Evolutionary conservation across 23 tunicate genomes (phyloP).

Genomic region (Phallusia fumigata): DNA sequence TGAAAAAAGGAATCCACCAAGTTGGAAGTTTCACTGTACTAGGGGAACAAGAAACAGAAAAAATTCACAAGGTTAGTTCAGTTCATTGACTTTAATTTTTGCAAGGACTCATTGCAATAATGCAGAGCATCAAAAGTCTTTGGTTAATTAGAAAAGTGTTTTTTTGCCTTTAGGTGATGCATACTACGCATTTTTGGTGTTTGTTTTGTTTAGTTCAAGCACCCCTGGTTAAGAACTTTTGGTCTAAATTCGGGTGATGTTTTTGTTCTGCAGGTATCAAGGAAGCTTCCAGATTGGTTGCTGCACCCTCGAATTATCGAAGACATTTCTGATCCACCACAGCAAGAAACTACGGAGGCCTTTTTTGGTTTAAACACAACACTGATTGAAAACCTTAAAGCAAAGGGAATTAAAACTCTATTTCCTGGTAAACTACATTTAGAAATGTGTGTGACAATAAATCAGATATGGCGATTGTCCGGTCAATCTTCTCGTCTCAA

Average conservation of each 20-base stretch:
- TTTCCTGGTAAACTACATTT: constrained; percentile 51
- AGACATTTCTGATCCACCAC: not conserved
- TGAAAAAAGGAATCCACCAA: constrained; percentile 13
- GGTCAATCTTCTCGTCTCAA: too few relatives aligned
- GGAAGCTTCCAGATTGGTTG: constrained; percentile 32
- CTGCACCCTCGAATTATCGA: constrained; percentile 25
- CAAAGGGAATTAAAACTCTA: constrained; percentile 39
- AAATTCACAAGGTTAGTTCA: not conserved
- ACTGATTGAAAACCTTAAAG: constrained; percentile 32
- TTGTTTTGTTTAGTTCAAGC: too few relatives aligned
- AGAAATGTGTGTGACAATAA: too few relatives aligned
- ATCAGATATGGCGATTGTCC: too few relatives aligned
- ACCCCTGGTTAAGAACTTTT: too few relatives aligned
- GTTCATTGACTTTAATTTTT: too few relatives aligned
- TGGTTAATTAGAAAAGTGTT: too few relatives aligned
- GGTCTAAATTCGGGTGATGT: not conserved
- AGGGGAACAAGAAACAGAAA: not conserved
- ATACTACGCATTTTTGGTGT: too few relatives aligned
- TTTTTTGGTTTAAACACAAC: constrained; percentile 15
- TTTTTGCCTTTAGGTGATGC: too few relatives aligned
- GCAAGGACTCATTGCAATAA: too few relatives aligned
- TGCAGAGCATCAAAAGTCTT: too few relatives aligned
- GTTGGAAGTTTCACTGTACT: constrained; percentile 18
- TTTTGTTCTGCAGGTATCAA: constrained; percentile 11
- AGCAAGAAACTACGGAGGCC: not conserved